Conservation (phyloP, 2,113 vertebrate species). For the Ammodytes marinus region DNA sequence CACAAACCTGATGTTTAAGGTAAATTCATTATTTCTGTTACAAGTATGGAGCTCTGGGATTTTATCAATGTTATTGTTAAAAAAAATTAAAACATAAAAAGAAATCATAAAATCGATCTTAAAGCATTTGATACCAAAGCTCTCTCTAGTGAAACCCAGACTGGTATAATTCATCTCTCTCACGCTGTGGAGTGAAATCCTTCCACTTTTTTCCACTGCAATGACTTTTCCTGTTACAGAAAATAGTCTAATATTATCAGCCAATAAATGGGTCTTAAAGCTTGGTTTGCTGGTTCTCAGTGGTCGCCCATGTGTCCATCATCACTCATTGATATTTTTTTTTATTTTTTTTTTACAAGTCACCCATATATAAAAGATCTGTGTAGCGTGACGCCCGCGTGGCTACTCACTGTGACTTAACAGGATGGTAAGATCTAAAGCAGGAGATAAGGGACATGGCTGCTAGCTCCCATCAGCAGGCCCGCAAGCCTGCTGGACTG, state of each 20-base stretch:
- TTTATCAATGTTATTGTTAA: too few relatives aligned
- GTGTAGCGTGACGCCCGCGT: slow-evolving; percentile 10
- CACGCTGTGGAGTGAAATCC: slow-evolving; percentile 27
- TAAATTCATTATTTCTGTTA: background rate
- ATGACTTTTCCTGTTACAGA: slow-evolving; percentile 3
- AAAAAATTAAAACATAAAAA: background rate
- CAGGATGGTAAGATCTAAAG: slow-evolving; percentile 63
- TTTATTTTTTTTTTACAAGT: slow-evolving; percentile 14
- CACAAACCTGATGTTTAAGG: background rate
- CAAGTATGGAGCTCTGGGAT: background rate
- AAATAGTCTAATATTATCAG: background rate
- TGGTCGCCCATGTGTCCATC: slow-evolving; percentile 22
- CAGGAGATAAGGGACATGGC: slow-evolving; percentile 59
- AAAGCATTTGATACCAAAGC: background rate
- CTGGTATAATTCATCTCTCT: slow-evolving; percentile 34
- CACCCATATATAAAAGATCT: slow-evolving; percentile 29
- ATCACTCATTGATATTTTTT: slow-evolving; percentile 43
- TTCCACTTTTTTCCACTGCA: background rate
- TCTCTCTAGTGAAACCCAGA: background rate
- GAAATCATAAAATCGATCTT: background rate
- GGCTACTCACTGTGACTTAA: slow-evolving; percentile 50
- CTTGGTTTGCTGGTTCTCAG: slow-evolving; percentile 1
- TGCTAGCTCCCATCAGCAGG: slow-evolving; percentile 61
- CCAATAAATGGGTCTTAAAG: background rate
- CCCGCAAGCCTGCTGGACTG: slow-evolving; percentile 40